Percentiles rank a stretch among this genome's conserved stretches.
Conservation (phyloP, 2,113 vertebrate genomes). For the Sphyrna mokarran region DNA sequence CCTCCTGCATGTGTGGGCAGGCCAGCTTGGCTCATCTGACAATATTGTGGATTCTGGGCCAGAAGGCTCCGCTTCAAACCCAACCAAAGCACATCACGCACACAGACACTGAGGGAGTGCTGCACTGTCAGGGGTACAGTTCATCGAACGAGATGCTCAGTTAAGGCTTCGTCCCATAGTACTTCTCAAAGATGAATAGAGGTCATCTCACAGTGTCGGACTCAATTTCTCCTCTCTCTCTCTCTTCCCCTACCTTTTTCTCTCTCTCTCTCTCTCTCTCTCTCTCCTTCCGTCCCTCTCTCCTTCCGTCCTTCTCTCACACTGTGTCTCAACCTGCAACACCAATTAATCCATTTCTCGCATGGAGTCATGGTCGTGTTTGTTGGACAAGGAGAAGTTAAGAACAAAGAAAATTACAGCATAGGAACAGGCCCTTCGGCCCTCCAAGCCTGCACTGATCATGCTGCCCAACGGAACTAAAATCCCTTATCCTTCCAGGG, state of each 20-base stretch:
- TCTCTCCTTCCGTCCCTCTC: no score
- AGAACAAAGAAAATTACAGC: no score
- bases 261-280: no score
- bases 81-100: background rate
- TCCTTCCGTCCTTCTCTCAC: background rate
- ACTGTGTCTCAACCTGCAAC: background rate
- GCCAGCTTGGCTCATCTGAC: background rate
- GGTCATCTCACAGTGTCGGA: background rate
- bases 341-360: background rate
- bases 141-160: background rate
- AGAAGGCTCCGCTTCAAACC: background rate
- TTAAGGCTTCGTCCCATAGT: background rate
- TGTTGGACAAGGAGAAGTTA: slow-evolving; percentile 72
- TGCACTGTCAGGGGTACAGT: background rate
- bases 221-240: background rate
- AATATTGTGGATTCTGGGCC: background rate
- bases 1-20: background rate
- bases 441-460: no score
- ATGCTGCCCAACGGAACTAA: no score
- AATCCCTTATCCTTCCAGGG: no score
- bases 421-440: no score
- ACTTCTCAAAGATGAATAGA: background rate
- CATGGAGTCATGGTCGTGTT: background rate
- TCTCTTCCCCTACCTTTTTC: background rate
- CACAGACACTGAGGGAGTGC: background rate